Evolutionary conservation across 2,888 invertebrate genomes (phyloP).

Genomic region (Lycocerus yunnanus): DNA sequence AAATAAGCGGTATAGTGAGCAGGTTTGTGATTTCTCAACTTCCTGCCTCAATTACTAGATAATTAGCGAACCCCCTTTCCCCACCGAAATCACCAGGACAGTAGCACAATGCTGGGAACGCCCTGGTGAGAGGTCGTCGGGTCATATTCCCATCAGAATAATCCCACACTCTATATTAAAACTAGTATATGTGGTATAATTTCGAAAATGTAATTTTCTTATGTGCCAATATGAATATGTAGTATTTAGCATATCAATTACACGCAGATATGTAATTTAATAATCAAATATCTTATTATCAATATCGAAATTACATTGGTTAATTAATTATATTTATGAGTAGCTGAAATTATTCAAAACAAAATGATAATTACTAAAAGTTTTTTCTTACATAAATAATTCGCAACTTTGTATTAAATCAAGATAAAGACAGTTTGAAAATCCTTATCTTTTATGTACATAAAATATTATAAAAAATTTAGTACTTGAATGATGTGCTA

Average conservation of each 20-base stretch:
- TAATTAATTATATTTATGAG: background rate
- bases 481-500: background rate
- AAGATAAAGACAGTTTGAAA: background rate
- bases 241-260: background rate
- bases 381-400: background rate
- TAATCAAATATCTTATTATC: background rate
- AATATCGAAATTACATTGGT: background rate
- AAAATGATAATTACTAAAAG: background rate
- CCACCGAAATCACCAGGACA: constrained; percentile 37
- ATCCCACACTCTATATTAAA: constrained; percentile 56
- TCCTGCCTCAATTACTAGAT: constrained; percentile 56
- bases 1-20: constrained; percentile 20
- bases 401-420: background rate
- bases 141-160: constrained; percentile 58
- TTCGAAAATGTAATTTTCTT: constrained; percentile 24
- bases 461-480: background rate
- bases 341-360: background rate
- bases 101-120: constrained; percentile 57
- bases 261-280: background rate
- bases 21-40: constrained; percentile 52
- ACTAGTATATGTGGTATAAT: constrained; percentile 35
- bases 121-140: constrained; percentile 55
- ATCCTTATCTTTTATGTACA: background rate
- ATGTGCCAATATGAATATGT: constrained; percentile 19
- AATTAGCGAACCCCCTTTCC: constrained; percentile 49